Evolutionary conservation across 2,113 vertebrate genomes (phyloP), one percentile per base, ranked within the genome.

Genomic region (Lates calcarifer): DNA sequence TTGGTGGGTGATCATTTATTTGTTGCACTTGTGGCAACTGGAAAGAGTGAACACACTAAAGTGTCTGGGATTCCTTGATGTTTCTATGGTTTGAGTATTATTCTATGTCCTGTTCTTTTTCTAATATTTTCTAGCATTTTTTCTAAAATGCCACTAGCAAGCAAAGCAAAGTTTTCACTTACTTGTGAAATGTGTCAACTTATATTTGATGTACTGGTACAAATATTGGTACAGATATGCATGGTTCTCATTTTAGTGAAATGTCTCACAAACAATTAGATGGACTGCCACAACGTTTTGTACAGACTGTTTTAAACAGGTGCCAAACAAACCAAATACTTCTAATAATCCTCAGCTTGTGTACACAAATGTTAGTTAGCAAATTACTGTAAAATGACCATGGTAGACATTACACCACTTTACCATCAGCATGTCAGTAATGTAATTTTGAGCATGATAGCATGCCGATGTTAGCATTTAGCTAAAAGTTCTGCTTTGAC

Each of bases 1-100:
- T 63, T 57, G 18, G 45, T 53, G 62, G 31, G 11, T 61, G 14
- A 64, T 75, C 18, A 37, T 10, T 83, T 37, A 31, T 26, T 37
- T 37, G n/a, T 55, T 55, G 51, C 10, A 33, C 20, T 20, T 35
- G 35, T 33, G 12, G 26, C 3, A 65, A 11, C 14, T 20, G 58
- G 35, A 57, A 57, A 69, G n/a, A 58, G 15, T n/a, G 22, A 41
- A 22, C 1, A 43, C 10, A 56, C 15, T 49, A 41, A 53, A 71
- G 6, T 6, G 10, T 68, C 3, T 41, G 29, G 24, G 18, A 33
- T 58, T 24, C 9, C 24, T 62, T 12, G 0, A 45, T 53, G n/a
- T 41, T 57, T n/a, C 71, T 55, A 11, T 31, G 4, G 3, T 33
- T 56, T 3, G 26, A 64, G 24, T 29, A 8, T 15, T 31, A 7